Evolutionary conservation across 2,888 invertebrate species (phyloP).

Genomic region (Trilocha varians): DNA sequence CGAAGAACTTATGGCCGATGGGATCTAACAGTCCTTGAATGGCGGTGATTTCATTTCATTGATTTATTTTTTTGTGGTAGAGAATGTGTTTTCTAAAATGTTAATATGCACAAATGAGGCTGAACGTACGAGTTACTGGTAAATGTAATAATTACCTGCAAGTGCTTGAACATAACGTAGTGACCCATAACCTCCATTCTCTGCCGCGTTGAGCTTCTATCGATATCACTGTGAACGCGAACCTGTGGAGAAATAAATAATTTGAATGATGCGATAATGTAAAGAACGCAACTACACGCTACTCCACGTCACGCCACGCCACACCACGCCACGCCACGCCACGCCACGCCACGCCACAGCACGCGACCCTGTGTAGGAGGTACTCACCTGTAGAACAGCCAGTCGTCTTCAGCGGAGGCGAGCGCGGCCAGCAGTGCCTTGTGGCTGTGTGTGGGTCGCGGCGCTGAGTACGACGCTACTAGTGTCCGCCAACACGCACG

Average conservation of each 20-base stretch:
- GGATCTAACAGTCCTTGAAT: too few relatives aligned
- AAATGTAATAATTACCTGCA: not conserved
- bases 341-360: not conserved
- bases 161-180: slow-evolving; percentile 24
- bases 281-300: not conserved
- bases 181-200: slow-evolving; percentile 55
- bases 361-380: not conserved
- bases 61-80: too few relatives aligned
- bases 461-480: slow-evolving; percentile 78
- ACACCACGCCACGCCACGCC: not conserved
- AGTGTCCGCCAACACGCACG: slow-evolving; percentile 82
- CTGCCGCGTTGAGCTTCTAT: slow-evolving; percentile 47
- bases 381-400: slow-evolving; percentile 82
- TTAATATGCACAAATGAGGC: too few relatives aligned
- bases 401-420: slow-evolving; percentile 81
- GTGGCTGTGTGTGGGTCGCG: slow-evolving; percentile 66
- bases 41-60: too few relatives aligned
- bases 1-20: too few relatives aligned
- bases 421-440: slow-evolving; percentile 78
- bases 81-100: too few relatives aligned
- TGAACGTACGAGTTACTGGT: too few relatives aligned
- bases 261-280: not conserved
- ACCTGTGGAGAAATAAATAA: slow-evolving; percentile 24
- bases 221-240: slow-evolving; percentile 53
- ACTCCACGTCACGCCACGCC: not conserved